Evolutionary conservation across 2,888 invertebrate species (phyloP).

Genomic region (Trypoxylon attenuatum): DNA sequence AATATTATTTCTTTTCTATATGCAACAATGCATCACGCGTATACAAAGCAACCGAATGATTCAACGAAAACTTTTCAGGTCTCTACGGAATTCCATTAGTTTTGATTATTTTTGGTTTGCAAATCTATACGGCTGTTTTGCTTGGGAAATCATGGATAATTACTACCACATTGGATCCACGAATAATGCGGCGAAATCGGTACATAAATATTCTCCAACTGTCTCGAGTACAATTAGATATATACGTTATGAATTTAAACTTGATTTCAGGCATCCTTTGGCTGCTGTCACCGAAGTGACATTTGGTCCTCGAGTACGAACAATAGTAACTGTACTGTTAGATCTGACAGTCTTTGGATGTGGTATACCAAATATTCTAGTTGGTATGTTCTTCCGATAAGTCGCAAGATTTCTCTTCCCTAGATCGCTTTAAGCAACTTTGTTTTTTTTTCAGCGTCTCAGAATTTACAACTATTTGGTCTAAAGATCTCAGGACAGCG

Average conservation of each 20-base stretch:
- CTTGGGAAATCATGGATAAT: slow-evolving; percentile 89
- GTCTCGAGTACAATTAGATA: too few species aligned
- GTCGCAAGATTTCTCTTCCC: background rate
- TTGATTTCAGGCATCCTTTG: slow-evolving; percentile 83
- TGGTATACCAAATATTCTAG: slow-evolving; percentile 86
- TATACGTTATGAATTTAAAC: background rate
- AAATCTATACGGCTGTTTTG: slow-evolving; percentile 88
- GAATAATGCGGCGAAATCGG: slow-evolving; percentile 79
- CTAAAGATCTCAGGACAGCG: slow-evolving; percentile 80
- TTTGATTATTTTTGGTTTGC: slow-evolving; percentile 80
- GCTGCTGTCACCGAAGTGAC: slow-evolving; percentile 89
- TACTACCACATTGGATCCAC: slow-evolving; percentile 82
- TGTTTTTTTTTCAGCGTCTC: slow-evolving; percentile 78
- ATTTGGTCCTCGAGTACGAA: slow-evolving; percentile 80
- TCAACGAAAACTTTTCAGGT: slow-evolving; percentile 75
- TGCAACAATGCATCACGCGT: background rate
- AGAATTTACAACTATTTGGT: slow-evolving; percentile 87
- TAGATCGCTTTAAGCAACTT: background rate
- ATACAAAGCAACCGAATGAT: background rate
- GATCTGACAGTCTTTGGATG: slow-evolving; percentile 86
- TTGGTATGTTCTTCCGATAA: slow-evolving; percentile 77
- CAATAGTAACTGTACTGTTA: slow-evolving; percentile 81
- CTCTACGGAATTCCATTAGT: slow-evolving; percentile 83
- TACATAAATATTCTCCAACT: slow-evolving; percentile 57
- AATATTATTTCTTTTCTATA: slow-evolving; percentile 12